Evolutionary conservation across 1,140 invertebrate genomes (phyloP).

Genomic region (Condylostylus longicornis): DNA sequence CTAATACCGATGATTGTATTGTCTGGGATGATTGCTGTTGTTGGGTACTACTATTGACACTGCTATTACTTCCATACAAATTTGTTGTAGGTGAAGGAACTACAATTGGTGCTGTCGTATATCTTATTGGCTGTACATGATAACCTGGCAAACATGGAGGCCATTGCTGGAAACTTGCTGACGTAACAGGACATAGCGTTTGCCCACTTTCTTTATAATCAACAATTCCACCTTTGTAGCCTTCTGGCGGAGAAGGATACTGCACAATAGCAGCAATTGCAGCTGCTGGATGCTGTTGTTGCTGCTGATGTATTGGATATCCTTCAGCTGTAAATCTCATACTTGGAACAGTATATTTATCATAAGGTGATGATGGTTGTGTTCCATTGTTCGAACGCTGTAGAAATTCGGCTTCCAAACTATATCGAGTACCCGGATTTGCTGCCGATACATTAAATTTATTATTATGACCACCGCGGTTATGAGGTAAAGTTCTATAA

Average conservation of each 20-base stretch:
- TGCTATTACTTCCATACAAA: slow-evolving; percentile 2
- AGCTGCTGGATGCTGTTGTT: slow-evolving; percentile 26
- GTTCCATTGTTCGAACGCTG: slow-evolving; percentile 30
- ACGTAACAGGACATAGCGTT: slow-evolving; percentile 15
- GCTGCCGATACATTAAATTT: slow-evolving; percentile 36
- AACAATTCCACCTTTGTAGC: slow-evolving; percentile 37
- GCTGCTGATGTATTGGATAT: slow-evolving; percentile 41
- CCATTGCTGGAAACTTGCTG: slow-evolving; percentile 30
- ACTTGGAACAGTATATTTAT: slow-evolving; percentile 41
- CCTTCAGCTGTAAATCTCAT: slow-evolving; percentile 64
- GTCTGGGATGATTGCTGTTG: slow-evolving; percentile 6
- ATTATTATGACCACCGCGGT: slow-evolving; percentile 40
- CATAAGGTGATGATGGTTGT: slow-evolving; percentile 32
- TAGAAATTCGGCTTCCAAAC: slow-evolving; percentile 51
- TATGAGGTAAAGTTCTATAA: slow-evolving; percentile 55
- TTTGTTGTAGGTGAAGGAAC: slow-evolving; percentile 14
- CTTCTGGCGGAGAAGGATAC: slow-evolving; percentile 54
- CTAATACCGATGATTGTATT: slow-evolving; percentile 1
- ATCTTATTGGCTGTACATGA: slow-evolving; percentile 24
- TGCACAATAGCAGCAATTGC: too few species aligned
- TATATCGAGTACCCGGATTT: slow-evolving; percentile 42
- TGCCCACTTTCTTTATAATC: background rate
- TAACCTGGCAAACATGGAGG: slow-evolving; percentile 35
- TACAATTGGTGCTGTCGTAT: slow-evolving; percentile 9
- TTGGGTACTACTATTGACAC: slow-evolving; percentile 5